Evolutionary conservation across 2,797 vertebrate genomes (phyloP).

Genomic region (Chiloscyllium punctatum): DNA sequence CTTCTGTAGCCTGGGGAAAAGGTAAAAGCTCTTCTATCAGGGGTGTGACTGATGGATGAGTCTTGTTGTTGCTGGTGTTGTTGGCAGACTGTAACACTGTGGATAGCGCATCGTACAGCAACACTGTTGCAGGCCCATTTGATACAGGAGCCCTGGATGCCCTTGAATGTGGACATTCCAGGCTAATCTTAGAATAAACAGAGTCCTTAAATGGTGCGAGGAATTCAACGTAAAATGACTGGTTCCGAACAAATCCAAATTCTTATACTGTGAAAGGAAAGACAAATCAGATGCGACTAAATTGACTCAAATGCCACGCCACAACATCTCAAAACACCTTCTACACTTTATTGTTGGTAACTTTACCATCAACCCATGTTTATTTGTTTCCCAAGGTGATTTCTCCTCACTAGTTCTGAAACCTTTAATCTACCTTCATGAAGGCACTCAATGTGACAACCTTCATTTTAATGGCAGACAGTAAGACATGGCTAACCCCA

Average conservation of each 20-base stretch:
- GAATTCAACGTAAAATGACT: background rate
- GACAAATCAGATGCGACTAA: background rate
- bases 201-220: background rate
- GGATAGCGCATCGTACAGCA: no score
- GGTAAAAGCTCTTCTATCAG: background rate
- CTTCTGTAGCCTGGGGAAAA: background rate
- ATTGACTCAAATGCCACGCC: background rate
- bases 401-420: background rate
- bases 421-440: background rate
- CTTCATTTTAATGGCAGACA: background rate
- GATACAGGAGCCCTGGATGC: background rate
- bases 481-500: background rate
- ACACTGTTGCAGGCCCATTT: background rate
- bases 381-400: background rate
- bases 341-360: background rate
- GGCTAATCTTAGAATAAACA: background rate
- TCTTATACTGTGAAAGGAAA: background rate
- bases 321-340: background rate
- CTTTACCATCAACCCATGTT: background rate
- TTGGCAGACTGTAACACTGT: background rate
- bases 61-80: background rate
- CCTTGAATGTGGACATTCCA: background rate
- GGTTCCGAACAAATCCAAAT: background rate
- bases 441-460: background rate
- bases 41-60: background rate